phyloP scores from a whole-genome alignment of 2,888 invertebrate genomes.

The Callinectes sapidus region DNA sequence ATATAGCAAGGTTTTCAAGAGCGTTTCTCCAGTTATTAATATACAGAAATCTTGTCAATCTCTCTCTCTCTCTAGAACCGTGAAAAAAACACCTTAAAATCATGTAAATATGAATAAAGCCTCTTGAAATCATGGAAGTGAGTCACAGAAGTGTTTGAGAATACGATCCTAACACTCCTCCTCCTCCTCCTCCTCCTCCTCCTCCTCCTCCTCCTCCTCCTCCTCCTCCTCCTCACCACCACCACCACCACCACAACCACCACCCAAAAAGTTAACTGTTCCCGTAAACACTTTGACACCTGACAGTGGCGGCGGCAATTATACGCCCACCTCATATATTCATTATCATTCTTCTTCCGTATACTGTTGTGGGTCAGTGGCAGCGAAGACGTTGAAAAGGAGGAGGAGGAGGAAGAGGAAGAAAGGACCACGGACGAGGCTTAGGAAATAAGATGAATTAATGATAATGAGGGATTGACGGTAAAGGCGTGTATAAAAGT shows the following conservation, averaged over 20 bases:
- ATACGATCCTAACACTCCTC: no score
- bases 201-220: no score
- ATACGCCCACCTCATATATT: slow-evolving; percentile 24
- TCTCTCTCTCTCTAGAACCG: no score
- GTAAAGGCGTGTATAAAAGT: neutral
- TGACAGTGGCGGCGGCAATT: neutral
- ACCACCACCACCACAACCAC: neutral
- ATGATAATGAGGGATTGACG: neutral
- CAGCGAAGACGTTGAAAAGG: neutral
- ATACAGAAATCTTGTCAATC: no score
- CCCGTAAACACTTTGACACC: slow-evolving; percentile 9
- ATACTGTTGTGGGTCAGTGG: slow-evolving; percentile 3
- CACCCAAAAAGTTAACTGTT: slow-evolving; percentile 14
- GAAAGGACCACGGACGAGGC: neutral
- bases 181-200: no score
- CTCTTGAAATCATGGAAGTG: no score
- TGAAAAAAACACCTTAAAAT: no score
- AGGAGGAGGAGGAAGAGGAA: neutral
- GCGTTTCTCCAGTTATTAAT: no score
- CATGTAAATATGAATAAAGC: no score
- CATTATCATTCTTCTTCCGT: slow-evolving; percentile 13
- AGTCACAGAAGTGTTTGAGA: no score
- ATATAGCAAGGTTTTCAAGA: no score
- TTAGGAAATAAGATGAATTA: neutral
- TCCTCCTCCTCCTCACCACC: neutral